Evolutionary conservation across 2,113 vertebrate genomes (phyloP).

Genomic region (Brachyhypopomus occidentalis): DNA sequence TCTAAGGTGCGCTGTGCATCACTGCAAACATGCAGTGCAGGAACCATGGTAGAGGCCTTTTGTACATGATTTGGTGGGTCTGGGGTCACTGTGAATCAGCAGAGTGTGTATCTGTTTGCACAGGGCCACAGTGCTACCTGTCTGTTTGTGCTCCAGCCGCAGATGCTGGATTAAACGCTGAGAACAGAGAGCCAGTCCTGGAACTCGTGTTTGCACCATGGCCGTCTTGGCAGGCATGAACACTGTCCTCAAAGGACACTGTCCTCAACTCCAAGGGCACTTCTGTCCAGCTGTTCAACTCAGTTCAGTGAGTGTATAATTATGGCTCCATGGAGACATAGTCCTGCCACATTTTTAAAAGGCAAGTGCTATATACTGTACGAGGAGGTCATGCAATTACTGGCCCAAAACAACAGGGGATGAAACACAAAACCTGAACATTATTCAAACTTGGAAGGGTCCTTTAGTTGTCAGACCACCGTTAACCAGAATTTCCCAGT

Average conservation of each 20-base stretch:
- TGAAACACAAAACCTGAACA: too few relatives aligned
- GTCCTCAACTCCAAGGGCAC: not conserved
- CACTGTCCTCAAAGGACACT: not conserved
- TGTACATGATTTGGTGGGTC: not conserved
- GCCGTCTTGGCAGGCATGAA: not conserved
- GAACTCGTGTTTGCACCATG: constrained; percentile 3
- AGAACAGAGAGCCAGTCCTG: constrained; percentile 51
- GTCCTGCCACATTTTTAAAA: not conserved
- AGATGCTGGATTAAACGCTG: constrained; percentile 41
- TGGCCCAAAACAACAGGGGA: too few relatives aligned
- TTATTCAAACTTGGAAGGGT: too few relatives aligned
- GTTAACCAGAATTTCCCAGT: too few relatives aligned
- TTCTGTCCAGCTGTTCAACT: not conserved
- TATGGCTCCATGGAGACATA: not conserved
- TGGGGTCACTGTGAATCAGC: constrained; percentile 27
- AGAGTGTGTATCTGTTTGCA: constrained; percentile 15
- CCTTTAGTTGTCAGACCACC: too few relatives aligned
- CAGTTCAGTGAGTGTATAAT: not conserved
- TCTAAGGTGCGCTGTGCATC: not conserved
- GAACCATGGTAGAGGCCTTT: not conserved
- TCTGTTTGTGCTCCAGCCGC: constrained; percentile 17
- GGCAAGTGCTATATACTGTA: too few relatives aligned
- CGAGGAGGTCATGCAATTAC: too few relatives aligned
- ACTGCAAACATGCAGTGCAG: not conserved
- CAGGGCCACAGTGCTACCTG: constrained; percentile 1